Evolutionary conservation across 2,113 vertebrate species (phyloP).

Genomic region (Daboia siamensis): DNA sequence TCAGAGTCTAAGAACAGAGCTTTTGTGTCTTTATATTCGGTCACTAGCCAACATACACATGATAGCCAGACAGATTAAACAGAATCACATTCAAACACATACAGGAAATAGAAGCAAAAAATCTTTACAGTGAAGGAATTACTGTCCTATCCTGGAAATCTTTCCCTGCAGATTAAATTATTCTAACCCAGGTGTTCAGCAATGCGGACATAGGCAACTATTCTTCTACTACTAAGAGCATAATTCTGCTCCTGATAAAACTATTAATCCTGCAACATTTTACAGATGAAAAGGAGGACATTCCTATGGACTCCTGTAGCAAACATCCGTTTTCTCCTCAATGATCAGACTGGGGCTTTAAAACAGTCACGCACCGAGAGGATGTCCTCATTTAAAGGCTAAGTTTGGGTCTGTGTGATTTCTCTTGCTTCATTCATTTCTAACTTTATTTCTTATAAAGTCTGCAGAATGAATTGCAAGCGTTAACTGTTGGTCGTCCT

Average conservation of each 20-base stretch:
- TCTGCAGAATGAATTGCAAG: not conserved
- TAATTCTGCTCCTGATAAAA: not conserved
- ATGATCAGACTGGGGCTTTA: not conserved
- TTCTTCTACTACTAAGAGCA: not conserved
- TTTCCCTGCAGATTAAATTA: not conserved
- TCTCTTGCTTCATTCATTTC: not conserved
- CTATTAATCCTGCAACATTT: not conserved
- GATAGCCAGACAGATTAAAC: not conserved
- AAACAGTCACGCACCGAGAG: not conserved
- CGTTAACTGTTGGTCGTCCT: not conserved
- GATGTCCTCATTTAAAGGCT: not conserved
- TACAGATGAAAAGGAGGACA: not conserved
- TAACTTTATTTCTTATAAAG: not conserved
- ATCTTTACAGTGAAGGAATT: not conserved
- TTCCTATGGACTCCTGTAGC: not conserved
- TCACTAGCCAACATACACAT: not conserved
- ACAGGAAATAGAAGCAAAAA: not conserved
- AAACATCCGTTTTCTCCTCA: not conserved
- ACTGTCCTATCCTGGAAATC: not conserved
- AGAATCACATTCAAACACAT: not conserved
- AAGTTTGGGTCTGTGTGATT: not conserved
- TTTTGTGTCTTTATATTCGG: not conserved
- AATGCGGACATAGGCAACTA: not conserved
- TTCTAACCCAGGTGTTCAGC: not conserved
- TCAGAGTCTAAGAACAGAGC: not conserved